Evolutionary conservation across 2,797 vertebrate genomes (phyloP).

Genomic region (Erpetoichthys calabaricus): DNA sequence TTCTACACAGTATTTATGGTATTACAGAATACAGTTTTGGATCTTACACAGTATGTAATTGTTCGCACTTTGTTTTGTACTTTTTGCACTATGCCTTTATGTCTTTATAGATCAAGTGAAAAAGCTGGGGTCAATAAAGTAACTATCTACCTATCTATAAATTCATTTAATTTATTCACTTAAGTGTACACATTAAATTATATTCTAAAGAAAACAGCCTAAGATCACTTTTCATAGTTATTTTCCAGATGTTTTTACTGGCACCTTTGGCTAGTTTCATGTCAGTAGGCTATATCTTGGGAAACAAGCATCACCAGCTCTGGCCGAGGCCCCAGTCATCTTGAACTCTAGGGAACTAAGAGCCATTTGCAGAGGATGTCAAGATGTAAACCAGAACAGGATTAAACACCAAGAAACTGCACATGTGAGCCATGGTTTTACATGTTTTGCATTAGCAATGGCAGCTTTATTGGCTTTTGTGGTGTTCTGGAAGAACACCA

Average conservation of each 20-base stretch:
- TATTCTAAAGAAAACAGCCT: too few species aligned
- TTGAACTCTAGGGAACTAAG: not conserved
- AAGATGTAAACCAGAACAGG: constrained; percentile 5
- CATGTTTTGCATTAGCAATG: constrained; percentile 4
- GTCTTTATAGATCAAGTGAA: too few species aligned
- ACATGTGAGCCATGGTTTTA: not conserved
- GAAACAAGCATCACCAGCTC: not conserved
- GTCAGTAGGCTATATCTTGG: not conserved
- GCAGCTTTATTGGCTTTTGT: constrained; percentile 7
- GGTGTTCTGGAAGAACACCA: constrained; percentile 3
- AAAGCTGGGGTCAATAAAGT: too few species aligned
- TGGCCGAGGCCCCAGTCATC: not conserved
- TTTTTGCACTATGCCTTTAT: too few species aligned
- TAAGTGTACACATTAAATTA: too few species aligned
- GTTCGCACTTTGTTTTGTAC: too few species aligned
- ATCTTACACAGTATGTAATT: too few species aligned
- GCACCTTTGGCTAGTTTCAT: not conserved
- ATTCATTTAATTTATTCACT: too few species aligned
- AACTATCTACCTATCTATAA: too few species aligned
- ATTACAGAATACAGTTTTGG: too few species aligned
- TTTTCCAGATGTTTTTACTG: constrained; percentile 1
- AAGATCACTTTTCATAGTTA: too few species aligned
- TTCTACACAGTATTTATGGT: too few species aligned
- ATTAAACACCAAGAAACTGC: not conserved
- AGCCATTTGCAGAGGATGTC: not conserved